phyloP scores from a whole-genome alignment of 1,140 invertebrate genomes.

The Leptopilina clavipes region DNA sequence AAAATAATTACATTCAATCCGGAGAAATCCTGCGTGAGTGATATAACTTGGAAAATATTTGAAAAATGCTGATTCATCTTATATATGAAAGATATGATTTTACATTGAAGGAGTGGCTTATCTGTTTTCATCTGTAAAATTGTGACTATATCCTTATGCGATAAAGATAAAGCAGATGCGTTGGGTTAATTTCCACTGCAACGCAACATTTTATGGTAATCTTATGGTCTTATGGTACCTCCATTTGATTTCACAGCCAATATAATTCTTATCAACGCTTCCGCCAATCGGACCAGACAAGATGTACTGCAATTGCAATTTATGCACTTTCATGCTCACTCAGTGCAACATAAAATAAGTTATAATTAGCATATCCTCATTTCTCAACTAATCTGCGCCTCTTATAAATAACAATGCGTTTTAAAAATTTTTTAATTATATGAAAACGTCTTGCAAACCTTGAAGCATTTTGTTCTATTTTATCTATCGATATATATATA shows the following conservation, averaged over 20 bases:
- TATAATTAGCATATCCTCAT: constrained; percentile 6
- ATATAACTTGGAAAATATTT: not conserved
- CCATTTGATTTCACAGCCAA: not conserved
- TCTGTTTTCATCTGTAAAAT: not conserved
- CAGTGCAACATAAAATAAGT: constrained; percentile 4
- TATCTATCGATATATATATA: no score
- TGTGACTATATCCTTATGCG: constrained; percentile 1
- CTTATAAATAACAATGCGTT: constrained; percentile 8
- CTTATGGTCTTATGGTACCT: not conserved
- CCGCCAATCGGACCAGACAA: constrained; percentile 10
- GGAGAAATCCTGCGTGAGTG: not conserved
- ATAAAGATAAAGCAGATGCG: constrained; percentile 12
- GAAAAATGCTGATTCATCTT: not conserved
- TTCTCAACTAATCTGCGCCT: not conserved
- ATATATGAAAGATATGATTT: constrained; percentile 5
- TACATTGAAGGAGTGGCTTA: constrained; percentile 7
- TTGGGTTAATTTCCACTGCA: not conserved
- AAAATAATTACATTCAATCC: not conserved
- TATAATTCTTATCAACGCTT: not conserved
- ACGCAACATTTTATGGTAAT: constrained; percentile 4
- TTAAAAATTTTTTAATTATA: not conserved
- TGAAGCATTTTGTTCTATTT: no score
- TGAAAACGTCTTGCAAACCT: no score
- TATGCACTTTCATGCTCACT: not conserved
- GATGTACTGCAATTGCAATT: constrained; percentile 12